Base-by-base conservation (phyloP, 37 sponge, comb jelly and placozoan species). In the Ianthella basta region DNA sequence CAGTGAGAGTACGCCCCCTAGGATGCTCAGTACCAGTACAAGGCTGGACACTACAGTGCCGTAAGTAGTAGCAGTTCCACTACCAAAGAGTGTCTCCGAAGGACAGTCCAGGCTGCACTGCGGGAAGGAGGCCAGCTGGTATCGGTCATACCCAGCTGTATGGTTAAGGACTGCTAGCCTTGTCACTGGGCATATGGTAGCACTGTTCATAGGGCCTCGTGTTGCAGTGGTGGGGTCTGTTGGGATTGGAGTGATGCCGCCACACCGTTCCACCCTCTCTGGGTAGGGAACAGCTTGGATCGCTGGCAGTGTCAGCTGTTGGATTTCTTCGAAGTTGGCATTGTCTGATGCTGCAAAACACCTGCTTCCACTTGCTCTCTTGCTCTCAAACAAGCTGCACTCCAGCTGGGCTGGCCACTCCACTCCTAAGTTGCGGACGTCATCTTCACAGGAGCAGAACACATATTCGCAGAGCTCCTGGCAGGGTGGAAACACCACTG, bases 1-100 rank as follows among this genome's bases (percentile, higher is more conserved):
- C 15, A 94, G 80, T 3, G 97, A 90, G 63, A 91, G 91, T 6
- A 90, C 21, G 36, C 88, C 66, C 56, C 97, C 95, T 16, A 87
- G 60, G 3, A 88, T 23, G 13, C 93, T 85, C 55, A 89, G 86
- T 14, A 94, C 57, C 10, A 92, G 86, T 38, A 92, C 83, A 32
- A 90, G 81, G 23, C 54, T 50, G 13, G 94, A 91, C 23, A 84
- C 32, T 6, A 90, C 57, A 10, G 20, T 55, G 35, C 90, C 82
- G 0, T 55, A 67, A 4, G 65, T 44, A 4, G 44, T 12, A n/a
- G 78, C 78, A 19, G 23, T 5, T 32, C 27, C 32, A 16, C 29
- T 35, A 2, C 78, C 78, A 19, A 36, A 50, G 20, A 41, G 40
- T 25, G 18, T 24, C 44, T 6, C 25, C 0, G 38, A 50, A 13